Base-by-base conservation (phyloP, 2,113 vertebrate species). In the Rhabdomys dilectus region DNA sequence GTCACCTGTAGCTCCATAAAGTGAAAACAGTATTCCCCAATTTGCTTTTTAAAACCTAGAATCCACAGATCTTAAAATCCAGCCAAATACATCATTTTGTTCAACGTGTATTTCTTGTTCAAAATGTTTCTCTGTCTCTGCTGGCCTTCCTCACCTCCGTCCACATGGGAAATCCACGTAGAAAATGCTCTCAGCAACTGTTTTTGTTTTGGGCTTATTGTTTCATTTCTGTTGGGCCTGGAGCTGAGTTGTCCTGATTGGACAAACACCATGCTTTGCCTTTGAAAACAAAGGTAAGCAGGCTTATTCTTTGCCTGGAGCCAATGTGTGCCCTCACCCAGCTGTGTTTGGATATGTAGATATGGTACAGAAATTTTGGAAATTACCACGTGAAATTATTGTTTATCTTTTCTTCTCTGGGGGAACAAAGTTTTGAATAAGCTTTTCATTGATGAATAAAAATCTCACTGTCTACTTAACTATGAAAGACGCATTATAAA, bases 311-410 rank as follows among this genome's bases (percentile, higher is more conserved):
- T 89, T 48, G 91, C 93, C 93, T 31, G 82, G 13, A 96, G 92
- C 82, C 91, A 87, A 45, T 6, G 77, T 75, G 22, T 58, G 91
- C 73, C 92, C 94, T 66, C 78, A 60, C 82, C 95, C 97, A 97
- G 97, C 97, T 98, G 97, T 97, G 96, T 97, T 97, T 97, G 94
- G 91, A 96, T 97, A 97, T 93, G 93, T 58, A 96, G 95, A 97
- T 96, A 97, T 16, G 89, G 91, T 82, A 92, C 77, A 96, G 93
- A 97, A 96, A 94, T 97, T 95, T 94, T 97, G 96, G 96, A 96
- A 97, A 97, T 96, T 95, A 97, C 97, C 94, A 96, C 53, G 45
- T 96, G 91, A 96, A 97, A 97, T 96, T 95, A 97, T 94, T 97
- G 97, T 97, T 97, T 97, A 97, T 95, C 95, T 94, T 97, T 97